phyloP scores from a whole-genome alignment of 2,113 vertebrate species.

The Cariama cristata region DNA sequence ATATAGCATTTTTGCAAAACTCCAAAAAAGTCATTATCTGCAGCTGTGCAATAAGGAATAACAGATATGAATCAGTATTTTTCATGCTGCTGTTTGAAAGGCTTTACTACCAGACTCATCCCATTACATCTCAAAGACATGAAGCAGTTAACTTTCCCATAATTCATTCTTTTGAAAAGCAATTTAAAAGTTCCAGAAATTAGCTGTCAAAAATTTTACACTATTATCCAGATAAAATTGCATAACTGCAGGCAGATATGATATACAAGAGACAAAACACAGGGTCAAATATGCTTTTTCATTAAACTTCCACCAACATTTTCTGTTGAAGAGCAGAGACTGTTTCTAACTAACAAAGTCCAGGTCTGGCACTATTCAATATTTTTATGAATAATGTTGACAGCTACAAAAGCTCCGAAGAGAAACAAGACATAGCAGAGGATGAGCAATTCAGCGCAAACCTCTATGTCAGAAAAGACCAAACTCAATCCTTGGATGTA shows the following conservation, averaged over 20 bases:
- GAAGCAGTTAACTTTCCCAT: not conserved
- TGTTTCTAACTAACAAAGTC: constrained; percentile 1
- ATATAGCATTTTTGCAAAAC: not conserved
- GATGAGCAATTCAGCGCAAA: not conserved
- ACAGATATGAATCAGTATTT: not conserved
- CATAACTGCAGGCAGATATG: not conserved
- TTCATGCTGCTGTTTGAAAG: not conserved
- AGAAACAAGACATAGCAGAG: not conserved
- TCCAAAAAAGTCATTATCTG: not conserved
- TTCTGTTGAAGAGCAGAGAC: not conserved
- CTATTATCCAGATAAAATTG: not conserved
- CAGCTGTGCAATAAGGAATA: not conserved
- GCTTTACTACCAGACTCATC: not conserved
- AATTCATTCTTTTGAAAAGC: not conserved
- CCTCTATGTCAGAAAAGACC: not conserved
- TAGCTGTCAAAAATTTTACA: not conserved
- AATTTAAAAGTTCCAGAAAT: not conserved
- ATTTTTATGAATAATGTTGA: not conserved
- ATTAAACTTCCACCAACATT: not conserved
- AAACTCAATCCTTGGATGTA: not conserved
- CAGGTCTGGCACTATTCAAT: not conserved
- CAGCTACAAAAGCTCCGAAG: not conserved
- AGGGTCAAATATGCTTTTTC: not conserved
- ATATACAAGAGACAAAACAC: not conserved
- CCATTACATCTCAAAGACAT: not conserved